phyloP scores from a whole-genome alignment of 2,113 vertebrate species.

The Pedetes capensis region DNA sequence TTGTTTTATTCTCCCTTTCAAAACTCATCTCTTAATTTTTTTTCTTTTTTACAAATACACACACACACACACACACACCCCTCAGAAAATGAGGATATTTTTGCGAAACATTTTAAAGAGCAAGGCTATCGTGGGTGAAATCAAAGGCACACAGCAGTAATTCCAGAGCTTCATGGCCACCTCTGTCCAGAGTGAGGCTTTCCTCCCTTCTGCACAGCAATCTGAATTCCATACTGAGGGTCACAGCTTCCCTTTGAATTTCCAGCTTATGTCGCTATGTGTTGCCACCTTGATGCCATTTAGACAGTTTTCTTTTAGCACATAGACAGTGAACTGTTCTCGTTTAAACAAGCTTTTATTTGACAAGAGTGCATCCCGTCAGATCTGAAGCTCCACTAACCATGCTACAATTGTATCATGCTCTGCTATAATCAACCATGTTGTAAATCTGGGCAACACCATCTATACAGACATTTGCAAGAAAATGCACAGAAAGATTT shows the following conservation, averaged over 20 bases:
- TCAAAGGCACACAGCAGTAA: neutral
- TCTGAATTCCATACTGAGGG: conserved; percentile 44
- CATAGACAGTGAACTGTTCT: conserved; percentile 51
- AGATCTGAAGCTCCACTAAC: conserved; percentile 38
- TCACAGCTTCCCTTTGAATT: conserved; percentile 52
- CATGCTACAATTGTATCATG: neutral
- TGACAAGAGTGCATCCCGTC: conserved; percentile 44
- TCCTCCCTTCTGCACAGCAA: neutral
- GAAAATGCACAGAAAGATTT: neutral
- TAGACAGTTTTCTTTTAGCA: conserved; percentile 62
- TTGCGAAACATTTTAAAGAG: conserved; percentile 12
- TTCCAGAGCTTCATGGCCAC: neutral
- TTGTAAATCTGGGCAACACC: neutral
- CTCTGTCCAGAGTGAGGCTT: neutral
- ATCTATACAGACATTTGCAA: neutral
- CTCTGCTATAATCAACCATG: conserved; percentile 22
- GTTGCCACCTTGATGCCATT: conserved; percentile 73
- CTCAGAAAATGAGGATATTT: conserved; percentile 13
- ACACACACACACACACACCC: neutral
- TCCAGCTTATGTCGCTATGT: neutral
- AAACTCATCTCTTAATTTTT: conserved; percentile 21
- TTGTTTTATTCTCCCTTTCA: conserved; percentile 49
- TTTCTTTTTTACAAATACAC: neutral
- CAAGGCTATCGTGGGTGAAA: neutral
- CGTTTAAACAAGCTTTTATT: conserved; percentile 59